Percentiles rank a stretch among this genome's conserved stretches.
These are phyloP conservation scores for Takifugu bimaculatus DNA, from an alignment of 2,113 vertebrate genomes.

Conservation along the genomic window DNA sequence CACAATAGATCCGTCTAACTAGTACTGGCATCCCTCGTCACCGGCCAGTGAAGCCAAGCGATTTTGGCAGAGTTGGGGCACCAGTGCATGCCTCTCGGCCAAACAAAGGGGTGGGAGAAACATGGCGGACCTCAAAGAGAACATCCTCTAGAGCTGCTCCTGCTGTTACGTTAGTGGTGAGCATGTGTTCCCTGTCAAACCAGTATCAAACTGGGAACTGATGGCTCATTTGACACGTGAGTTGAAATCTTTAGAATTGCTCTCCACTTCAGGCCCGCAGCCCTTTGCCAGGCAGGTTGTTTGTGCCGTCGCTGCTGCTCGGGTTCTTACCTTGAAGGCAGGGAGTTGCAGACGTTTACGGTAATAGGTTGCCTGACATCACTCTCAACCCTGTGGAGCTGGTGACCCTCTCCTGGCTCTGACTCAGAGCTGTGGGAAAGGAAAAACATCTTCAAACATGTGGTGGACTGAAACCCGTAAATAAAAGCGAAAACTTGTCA, in stretches of 20 bases:
- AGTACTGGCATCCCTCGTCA: conserved; percentile 59
- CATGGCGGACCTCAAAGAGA: conserved; percentile 52
- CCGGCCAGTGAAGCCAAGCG: conserved; percentile 60
- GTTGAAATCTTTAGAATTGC: conserved; percentile 1
- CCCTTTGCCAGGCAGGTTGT: conserved; percentile 24
- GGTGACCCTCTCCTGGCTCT: conserved; percentile 36
- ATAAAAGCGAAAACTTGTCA: not conserved
- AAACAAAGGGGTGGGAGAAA: conserved; percentile 39
- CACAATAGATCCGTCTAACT: conserved; percentile 69
- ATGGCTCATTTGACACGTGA: no score
- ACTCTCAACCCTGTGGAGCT: conserved; percentile 17
- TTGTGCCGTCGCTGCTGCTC: not conserved
- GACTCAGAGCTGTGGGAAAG: conserved; percentile 31
- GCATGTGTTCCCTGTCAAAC: not conserved
- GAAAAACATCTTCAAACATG: not conserved
- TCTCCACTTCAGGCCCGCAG: not conserved
- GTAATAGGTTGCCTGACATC: conserved; percentile 38
- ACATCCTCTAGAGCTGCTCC: conserved; percentile 40
- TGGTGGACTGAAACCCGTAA: not conserved
- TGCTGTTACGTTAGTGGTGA: conserved; percentile 10
- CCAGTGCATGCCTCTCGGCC: conserved; percentile 37
- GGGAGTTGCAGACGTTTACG: conserved; percentile 34
- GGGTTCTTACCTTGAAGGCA: conserved; percentile 6
- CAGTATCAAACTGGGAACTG: no score
- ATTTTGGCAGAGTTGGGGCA: conserved; percentile 62